Evolutionary conservation across 2,797 vertebrate species (phyloP).

Genomic region (Danio choprae): DNA sequence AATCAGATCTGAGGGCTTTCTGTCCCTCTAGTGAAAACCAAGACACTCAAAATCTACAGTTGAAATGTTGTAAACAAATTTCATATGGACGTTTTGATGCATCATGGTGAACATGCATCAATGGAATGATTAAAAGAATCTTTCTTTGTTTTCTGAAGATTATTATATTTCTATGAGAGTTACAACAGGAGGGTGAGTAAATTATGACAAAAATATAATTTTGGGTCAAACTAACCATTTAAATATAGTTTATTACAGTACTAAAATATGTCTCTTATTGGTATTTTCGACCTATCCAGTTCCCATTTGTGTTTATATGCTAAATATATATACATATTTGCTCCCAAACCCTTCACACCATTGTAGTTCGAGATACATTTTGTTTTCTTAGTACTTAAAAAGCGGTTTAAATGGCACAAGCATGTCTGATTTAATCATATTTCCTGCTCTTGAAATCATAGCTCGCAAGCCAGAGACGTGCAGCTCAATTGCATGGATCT

Average conservation of each 20-base stretch:
- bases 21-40: no score
- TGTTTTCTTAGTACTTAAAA: conserved; percentile 14
- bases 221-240: not conserved
- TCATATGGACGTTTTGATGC: no score
- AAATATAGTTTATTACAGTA: not conserved
- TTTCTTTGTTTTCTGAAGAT: no score
- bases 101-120: no score
- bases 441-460: conserved; percentile 63
- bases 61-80: no score
- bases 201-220: no score
- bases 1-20: no score
- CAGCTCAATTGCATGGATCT: conserved; percentile 65
- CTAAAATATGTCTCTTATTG: not conserved
- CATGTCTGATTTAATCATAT: conserved; percentile 30
- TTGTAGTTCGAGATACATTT: conserved; percentile 13
- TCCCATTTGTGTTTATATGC: not conserved
- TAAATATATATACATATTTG: conserved; percentile 2
- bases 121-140: no score
- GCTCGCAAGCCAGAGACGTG: conserved; percentile 38
- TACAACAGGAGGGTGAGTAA: no score
- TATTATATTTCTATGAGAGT: no score
- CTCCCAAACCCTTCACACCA: not conserved
- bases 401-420: conserved; percentile 9
- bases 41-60: no score
- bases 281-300: not conserved